A percentile compares a stretch with the other conserved stretches of the same genome.
These are phyloP conservation scores for Oryzias javanicus DNA, from an alignment of 2,113 vertebrate genomes.

Conservation along the genomic window DNA sequence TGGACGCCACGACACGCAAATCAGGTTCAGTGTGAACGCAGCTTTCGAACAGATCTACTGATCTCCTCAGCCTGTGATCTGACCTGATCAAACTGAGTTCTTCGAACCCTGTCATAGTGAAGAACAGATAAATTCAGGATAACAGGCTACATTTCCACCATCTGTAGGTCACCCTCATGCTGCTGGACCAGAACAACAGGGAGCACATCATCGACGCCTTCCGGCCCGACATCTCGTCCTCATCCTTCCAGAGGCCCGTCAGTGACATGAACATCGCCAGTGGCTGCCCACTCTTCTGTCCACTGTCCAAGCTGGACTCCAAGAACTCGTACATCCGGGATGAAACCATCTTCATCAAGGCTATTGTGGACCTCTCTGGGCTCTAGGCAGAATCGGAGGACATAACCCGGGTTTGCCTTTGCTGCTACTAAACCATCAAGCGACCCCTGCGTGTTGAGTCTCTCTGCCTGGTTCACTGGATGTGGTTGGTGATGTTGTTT, in stretches of 20 bases:
- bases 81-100: background rate
- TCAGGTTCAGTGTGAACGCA: too few species aligned
- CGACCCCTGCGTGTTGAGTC: constrained; percentile 17
- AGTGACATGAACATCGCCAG: constrained; percentile 98
- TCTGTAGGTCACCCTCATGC: constrained; percentile 92
- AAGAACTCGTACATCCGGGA: constrained; percentile 94
- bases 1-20: too few species aligned
- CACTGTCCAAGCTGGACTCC: constrained; percentile 87
- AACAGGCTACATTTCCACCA: constrained; percentile 10
- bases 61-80: too few species aligned
- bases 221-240: constrained; percentile 89
- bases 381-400: constrained; percentile 73
- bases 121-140: background rate
- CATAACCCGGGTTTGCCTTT: constrained; percentile 21
- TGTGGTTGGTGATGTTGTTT: constrained; percentile 9
- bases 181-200: constrained; percentile 95
- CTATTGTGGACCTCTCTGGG: constrained; percentile 94
- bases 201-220: constrained; percentile 98
- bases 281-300: constrained; percentile 96
- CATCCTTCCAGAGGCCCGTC: constrained; percentile 93
- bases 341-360: constrained; percentile 97
- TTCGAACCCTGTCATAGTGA: background rate
- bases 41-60: too few species aligned
- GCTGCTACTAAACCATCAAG: constrained; percentile 28
- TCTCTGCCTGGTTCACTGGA: constrained; percentile 13